A percentile compares a stretch with the other conserved stretches of the same genome.
Evolutionary conservation across 2,797 vertebrate genomes (phyloP).

Genomic region (Sternarchorhynchus goeldii): DNA sequence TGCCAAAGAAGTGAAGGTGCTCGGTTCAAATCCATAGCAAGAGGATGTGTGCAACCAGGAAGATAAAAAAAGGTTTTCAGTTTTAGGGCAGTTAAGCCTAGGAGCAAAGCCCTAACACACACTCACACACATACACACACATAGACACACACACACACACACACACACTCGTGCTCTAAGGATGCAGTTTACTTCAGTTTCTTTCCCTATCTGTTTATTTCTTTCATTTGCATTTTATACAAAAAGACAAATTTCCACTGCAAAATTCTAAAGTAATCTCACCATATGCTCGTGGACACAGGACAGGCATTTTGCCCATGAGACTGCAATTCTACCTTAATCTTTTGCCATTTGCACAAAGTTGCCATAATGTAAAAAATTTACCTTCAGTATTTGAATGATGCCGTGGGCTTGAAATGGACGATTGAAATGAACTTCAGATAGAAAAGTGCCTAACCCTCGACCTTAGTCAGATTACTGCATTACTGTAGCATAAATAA

Average conservation of each 20-base stretch:
- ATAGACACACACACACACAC: too few relatives aligned
- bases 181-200: neutral
- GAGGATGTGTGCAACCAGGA: too few relatives aligned
- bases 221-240: neutral
- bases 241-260: neutral
- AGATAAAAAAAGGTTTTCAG: too few relatives aligned
- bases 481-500: constrained; percentile 2
- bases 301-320: constrained; percentile 4
- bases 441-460: neutral
- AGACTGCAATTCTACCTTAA: neutral
- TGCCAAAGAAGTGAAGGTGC: neutral
- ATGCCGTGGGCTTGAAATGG: constrained; percentile 20
- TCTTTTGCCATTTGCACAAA: neutral
- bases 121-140: too few relatives aligned
- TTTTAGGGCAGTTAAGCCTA: too few relatives aligned
- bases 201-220: neutral
- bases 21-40: too few relatives aligned
- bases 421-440: constrained; percentile 34
- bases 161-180: neutral
- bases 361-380: neutral
- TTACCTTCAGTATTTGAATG: neutral
- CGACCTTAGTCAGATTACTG: neutral
- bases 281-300: constrained; percentile 10
- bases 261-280: neutral
- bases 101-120: too few relatives aligned